Evolutionary conservation across 2,113 vertebrate genomes (phyloP), one percentile per base, ranked within the genome.

Genomic region (Falcunculus frontatus): DNA sequence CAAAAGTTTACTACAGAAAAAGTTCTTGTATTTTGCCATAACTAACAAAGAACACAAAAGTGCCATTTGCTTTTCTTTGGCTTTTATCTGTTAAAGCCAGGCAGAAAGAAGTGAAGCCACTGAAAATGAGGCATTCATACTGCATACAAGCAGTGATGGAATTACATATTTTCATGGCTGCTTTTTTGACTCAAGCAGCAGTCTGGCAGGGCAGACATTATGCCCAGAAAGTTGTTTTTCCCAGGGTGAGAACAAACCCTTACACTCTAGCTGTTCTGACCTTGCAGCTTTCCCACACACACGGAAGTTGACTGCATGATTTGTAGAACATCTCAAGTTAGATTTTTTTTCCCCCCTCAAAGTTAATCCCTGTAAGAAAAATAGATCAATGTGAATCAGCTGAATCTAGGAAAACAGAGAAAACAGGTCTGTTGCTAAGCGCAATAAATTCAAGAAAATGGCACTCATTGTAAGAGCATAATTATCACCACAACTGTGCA

Each of bases 201-300:
- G 75, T 73, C 72, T 94, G 86, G 53, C 75, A 84, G 70, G 49
- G 63, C 50, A 93, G 72, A 88, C 55, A 68, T 89, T 59, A 70
- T 73, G 57, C 72, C 79, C 49, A 73, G 79, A 86, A 85, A 85
- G 75, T 64, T 90, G 60, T 92, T 95, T 94, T 96, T 95, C 79
- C 60, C 62, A 76, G 67, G 44, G 79, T 92, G 83, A 92, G 89
- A 96, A 92, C 85, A 79, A 84, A 41, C 57, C 47, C 74, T 92
- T 52, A 2, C 65, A 85, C 39, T 83, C 49, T 60, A 27, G 35
- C 57, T 84, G 67, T 41, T 90, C 89, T 77, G 83, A 94, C 95
- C 89, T 92, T 69, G 46, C 6, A 5, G 87, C 69, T 86, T 93
- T 90, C 86, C 83, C 79, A 92, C 80, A 88, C 63, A 52, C n/a